Evolutionary conservation across 2,797 vertebrate species (phyloP).

Genomic region (Notamacropus eugenii): DNA sequence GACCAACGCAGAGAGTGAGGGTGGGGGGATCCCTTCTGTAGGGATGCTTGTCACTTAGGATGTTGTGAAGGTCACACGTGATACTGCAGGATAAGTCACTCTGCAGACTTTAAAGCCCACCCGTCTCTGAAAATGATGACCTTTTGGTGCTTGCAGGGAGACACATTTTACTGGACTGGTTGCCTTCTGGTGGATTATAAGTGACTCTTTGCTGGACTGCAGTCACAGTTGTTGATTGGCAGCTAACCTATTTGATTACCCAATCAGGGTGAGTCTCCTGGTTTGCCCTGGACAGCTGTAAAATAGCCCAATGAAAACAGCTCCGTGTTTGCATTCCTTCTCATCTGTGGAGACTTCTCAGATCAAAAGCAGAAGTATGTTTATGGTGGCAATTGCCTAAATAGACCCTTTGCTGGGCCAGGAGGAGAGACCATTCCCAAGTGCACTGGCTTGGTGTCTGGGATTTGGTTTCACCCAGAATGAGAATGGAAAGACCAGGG

Average conservation of each 20-base stretch:
- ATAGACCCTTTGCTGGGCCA: conserved; percentile 38
- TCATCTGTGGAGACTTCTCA: neutral
- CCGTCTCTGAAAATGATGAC: conserved; percentile 71
- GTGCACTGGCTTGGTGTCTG: conserved; percentile 17
- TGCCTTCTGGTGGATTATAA: conserved; percentile 65
- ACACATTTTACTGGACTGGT: conserved; percentile 69
- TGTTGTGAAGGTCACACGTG: neutral
- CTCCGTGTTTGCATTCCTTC: conserved; percentile 28
- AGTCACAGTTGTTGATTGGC: conserved; percentile 72
- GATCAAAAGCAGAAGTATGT: neutral
- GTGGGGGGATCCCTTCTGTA: neutral
- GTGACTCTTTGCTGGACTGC: conserved; percentile 69
- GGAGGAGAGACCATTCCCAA: conserved; percentile 38
- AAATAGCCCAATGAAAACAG: conserved; percentile 37
- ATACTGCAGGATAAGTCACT: neutral
- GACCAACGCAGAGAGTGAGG: neutral
- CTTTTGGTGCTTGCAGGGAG: conserved; percentile 50
- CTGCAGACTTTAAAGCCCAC: neutral
- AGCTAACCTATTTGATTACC: conserved; percentile 75
- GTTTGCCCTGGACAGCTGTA: conserved; percentile 46
- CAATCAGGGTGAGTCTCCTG: conserved; percentile 39
- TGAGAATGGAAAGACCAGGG: conserved; percentile 23
- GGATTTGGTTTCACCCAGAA: conserved; percentile 46
- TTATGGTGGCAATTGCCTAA: conserved; percentile 37
- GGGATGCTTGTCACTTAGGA: neutral